phyloP scores from a whole-genome alignment of 2,113 vertebrate genomes.

The Leucosticte australis region DNA sequence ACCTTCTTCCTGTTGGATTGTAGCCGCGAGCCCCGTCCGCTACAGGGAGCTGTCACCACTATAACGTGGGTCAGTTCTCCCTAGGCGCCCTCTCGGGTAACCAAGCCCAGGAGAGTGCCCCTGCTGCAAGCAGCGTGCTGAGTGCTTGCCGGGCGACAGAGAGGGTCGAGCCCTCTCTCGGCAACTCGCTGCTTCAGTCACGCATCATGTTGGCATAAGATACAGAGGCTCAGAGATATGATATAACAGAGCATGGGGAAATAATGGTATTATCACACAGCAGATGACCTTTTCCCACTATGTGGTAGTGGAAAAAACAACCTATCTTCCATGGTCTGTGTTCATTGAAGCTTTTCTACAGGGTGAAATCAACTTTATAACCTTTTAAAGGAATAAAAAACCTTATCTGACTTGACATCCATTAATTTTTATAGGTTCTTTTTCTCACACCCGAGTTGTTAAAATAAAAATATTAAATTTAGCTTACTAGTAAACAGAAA shows the following conservation, averaged over 20 bases:
- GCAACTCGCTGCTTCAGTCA: no score
- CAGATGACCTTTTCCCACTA: background rate
- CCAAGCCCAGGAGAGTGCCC: no score
- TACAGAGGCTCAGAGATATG: background rate
- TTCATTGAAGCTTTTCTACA: background rate
- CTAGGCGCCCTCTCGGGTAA: no score
- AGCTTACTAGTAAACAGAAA: background rate
- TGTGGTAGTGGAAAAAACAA: rapidly evolving
- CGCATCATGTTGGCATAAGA: background rate
- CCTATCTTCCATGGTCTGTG: background rate
- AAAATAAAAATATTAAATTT: background rate
- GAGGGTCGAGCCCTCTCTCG: no score
- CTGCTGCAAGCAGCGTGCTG: no score
- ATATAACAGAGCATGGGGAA: background rate
- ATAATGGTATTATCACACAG: background rate
- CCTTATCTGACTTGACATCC: background rate
- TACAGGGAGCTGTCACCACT: no score
- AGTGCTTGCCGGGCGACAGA: no score
- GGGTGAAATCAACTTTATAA: background rate
- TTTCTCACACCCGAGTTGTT: background rate
- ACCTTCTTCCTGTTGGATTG: no score
- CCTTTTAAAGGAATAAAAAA: background rate
- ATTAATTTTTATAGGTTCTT: background rate
- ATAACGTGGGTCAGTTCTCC: no score
- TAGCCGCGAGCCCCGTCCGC: no score